Percentiles rank a stretch among this genome's conserved stretches.
Conservation (phyloP, 2,113 vertebrate genomes). For the Odontesthes bonariensis region DNA sequence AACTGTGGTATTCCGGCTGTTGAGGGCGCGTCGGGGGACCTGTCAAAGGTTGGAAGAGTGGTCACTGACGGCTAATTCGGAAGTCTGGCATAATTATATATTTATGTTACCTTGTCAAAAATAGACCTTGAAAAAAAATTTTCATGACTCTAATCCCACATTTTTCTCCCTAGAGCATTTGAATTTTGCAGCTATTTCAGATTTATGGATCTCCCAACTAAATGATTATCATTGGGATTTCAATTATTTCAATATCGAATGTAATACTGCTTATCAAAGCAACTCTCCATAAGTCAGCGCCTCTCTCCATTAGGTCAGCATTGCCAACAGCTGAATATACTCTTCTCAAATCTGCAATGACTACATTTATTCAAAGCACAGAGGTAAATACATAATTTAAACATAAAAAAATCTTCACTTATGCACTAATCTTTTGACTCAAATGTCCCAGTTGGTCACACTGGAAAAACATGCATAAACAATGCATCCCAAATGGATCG, state of each 20-base stretch:
- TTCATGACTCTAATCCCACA: background rate
- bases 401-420: background rate
- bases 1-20: background rate
- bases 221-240: too few species aligned
- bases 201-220: background rate
- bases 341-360: too few species aligned
- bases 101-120: background rate
- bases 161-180: background rate
- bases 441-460: background rate
- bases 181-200: background rate
- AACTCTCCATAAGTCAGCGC: too few species aligned
- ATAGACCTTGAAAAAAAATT: background rate
- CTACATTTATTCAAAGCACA: too few species aligned
- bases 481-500: too few species aligned
- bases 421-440: background rate
- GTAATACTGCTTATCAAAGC: too few species aligned
- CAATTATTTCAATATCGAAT: too few species aligned
- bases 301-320: too few species aligned
- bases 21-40: background rate
- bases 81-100: background rate
- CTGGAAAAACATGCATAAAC: too few species aligned
- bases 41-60: background rate
- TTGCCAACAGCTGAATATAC: too few species aligned
- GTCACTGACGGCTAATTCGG: background rate
- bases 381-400: background rate